Evolutionary conservation across 2,888 invertebrate genomes (phyloP).

Genomic region (Fragum fragum): DNA sequence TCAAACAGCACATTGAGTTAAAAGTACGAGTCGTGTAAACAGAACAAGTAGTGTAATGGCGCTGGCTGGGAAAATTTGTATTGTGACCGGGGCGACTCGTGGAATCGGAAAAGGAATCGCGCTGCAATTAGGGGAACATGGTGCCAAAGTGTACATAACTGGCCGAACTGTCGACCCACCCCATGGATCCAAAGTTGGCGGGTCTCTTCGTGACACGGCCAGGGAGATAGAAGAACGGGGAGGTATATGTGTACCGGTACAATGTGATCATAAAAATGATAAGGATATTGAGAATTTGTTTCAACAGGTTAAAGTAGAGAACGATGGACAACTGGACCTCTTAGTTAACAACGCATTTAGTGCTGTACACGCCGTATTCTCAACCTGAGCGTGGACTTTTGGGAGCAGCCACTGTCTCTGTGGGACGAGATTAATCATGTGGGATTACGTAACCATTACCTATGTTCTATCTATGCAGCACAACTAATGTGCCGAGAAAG

Average conservation of each 20-base stretch:
- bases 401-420: conserved; percentile 84
- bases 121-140: conserved; percentile 87
- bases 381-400: conserved; percentile 83
- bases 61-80: conserved; percentile 82
- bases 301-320: conserved; percentile 84
- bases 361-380: conserved; percentile 80
- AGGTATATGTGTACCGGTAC: conserved; percentile 85
- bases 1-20: too few species aligned
- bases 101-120: conserved; percentile 87
- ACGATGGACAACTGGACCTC: conserved; percentile 86
- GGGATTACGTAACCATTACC: conserved; percentile 87
- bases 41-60: neutral
- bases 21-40: neutral
- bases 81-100: conserved; percentile 86
- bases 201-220: conserved; percentile 62
- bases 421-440: conserved; percentile 87
- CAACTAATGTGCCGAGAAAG: conserved; percentile 85
- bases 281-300: conserved; percentile 85
- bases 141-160: conserved; percentile 87
- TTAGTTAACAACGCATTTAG: conserved; percentile 87
- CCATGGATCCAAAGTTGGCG: conserved; percentile 42
- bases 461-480: conserved; percentile 86
- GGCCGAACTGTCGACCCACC: conserved; percentile 73
- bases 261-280: conserved; percentile 86
- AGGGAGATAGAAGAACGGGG: conserved; percentile 80